Percentiles rank a stretch among this genome's conserved stretches.
Evolutionary conservation across 2,113 vertebrate genomes (phyloP).

Genomic region (Gracilinanus agilis): DNA sequence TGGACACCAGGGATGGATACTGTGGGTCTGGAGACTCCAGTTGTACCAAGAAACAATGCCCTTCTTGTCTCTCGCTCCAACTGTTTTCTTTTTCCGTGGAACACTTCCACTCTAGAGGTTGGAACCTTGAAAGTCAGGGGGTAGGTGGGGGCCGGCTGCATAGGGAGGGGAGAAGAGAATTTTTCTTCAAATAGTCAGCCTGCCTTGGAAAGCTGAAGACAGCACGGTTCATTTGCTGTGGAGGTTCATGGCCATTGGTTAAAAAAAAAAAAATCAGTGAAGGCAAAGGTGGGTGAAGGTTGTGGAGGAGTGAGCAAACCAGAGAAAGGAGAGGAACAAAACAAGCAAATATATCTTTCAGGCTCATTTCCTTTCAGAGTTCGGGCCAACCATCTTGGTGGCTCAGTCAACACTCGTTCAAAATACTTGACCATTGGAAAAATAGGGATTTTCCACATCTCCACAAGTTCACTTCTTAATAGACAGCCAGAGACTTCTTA

Average conservation of each 20-base stretch:
- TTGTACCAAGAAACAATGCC: not conserved
- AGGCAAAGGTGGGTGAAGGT: constrained; percentile 26
- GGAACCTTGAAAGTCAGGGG: constrained; percentile 19
- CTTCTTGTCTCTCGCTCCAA: not conserved
- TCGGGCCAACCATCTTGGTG: constrained; percentile 75
- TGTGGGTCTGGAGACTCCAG: not conserved
- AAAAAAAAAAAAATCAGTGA: not conserved
- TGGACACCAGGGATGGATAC: not conserved
- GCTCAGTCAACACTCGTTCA: constrained; percentile 82
- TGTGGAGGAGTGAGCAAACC: constrained; percentile 33
- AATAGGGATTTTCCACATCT: constrained; percentile 76
- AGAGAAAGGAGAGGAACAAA: constrained; percentile 62
- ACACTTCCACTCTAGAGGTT: not conserved
- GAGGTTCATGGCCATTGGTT: constrained; percentile 25
- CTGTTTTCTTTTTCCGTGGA: not conserved
- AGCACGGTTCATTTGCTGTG: not conserved
- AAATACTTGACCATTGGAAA: constrained; percentile 84
- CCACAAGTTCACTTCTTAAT: constrained; percentile 48
- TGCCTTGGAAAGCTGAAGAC: not conserved
- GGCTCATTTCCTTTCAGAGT: constrained; percentile 78
- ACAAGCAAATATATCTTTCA: constrained; percentile 84
- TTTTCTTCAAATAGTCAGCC: not conserved
- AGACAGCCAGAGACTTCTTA: constrained; percentile 47
- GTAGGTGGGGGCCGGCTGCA: not conserved
- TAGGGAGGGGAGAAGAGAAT: not conserved